Base-by-base conservation (phyloP, 2,113 vertebrate genomes). In the Oryzias curvinotus region DNA sequence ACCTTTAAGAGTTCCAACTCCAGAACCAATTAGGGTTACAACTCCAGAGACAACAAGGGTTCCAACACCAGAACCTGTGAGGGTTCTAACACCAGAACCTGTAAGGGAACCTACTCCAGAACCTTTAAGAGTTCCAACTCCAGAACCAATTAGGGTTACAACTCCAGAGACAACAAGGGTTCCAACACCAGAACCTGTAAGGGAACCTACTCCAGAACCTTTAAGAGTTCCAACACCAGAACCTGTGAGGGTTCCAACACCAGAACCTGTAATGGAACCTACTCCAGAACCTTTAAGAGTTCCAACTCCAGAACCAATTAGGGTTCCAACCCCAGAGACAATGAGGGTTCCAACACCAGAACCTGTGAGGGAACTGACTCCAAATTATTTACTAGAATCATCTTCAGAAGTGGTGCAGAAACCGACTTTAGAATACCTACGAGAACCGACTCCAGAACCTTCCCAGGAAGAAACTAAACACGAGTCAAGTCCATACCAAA, bases 401-500 rank as follows among this genome's bases (percentile, higher is more conserved):
- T 62, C 52, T 15, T 68, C 65, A 21, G 73, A 52, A 13, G 6
- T 70, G 0, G 0, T 10, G 0, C 16, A 54, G 0, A 73, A 72
- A 41, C 46, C 8, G 10, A 19, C 47, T 0, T 5, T 48, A 0
- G 68, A 75, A 23, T 16, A 18, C 0, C 45, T 58, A 4, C 78
- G 68, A 50, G 73, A 80, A 0, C 49, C 56, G 0, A 1, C 4
- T 0, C n/a, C 56, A 0, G 78, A 74, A 41, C 46, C 23, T 0
- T 45, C 63, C 30, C 63, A 68, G 21, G 65, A 75, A 18, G 81
- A 72, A 15, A 68, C 55, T 14, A 2, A 59, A 7, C 46, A 16
- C 5, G 68, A 81, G 54, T 49, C 19, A 51, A 54, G 36, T 21
- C 56, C 66, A 53, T 19, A 54, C 44, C 54, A 19, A 7, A 5